Conservation (phyloP, 2,888 invertebrate species). For the Ischnus inquisitorius region DNA sequence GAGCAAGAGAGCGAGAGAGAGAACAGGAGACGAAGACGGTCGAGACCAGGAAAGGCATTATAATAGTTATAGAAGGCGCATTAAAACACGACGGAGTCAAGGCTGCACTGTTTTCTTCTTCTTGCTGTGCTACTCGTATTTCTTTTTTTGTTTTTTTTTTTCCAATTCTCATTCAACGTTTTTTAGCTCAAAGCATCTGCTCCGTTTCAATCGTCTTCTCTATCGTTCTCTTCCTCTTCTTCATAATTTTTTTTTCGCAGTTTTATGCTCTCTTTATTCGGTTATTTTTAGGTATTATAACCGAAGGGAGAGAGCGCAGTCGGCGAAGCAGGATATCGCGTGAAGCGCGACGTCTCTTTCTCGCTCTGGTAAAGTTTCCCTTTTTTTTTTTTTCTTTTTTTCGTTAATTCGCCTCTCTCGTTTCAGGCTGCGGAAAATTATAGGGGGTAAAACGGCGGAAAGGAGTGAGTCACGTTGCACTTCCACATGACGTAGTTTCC, state of each 20-base stretch:
- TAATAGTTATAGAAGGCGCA: constrained; percentile 36
- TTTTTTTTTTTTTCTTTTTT: constrained; percentile 26
- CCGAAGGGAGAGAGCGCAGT: constrained; percentile 6
- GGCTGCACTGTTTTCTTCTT: constrained; percentile 48
- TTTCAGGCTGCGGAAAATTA: constrained; percentile 63
- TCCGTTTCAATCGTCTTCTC: constrained; percentile 12
- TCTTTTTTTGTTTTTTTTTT: constrained; percentile 21
- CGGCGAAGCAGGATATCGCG: constrained; percentile 59
- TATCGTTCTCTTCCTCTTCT: constrained; percentile 17
- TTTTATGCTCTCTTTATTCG: constrained; percentile 44
- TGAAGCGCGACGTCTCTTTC: constrained; percentile 30
- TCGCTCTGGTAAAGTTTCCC: constrained; percentile 6
- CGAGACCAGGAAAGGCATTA: constrained; percentile 44
- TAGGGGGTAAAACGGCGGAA: constrained; percentile 64
- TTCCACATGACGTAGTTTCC: constrained; percentile 61
- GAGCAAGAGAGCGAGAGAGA: no score
- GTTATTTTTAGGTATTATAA: constrained; percentile 43
- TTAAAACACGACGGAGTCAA: constrained; percentile 53
- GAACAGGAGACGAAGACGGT: constrained; percentile 21
- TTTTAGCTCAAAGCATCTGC: constrained; percentile 19
- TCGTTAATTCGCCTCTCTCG: constrained; percentile 22
- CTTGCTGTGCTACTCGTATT: constrained; percentile 9
- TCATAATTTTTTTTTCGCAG: constrained; percentile 18
- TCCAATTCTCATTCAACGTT: neutral
- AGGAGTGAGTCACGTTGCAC: constrained; percentile 64